These are phyloP conservation scores for Petrocephalus microphthalmus DNA, from an alignment of 2,113 vertebrate species.

Conservation along the genomic window DNA sequence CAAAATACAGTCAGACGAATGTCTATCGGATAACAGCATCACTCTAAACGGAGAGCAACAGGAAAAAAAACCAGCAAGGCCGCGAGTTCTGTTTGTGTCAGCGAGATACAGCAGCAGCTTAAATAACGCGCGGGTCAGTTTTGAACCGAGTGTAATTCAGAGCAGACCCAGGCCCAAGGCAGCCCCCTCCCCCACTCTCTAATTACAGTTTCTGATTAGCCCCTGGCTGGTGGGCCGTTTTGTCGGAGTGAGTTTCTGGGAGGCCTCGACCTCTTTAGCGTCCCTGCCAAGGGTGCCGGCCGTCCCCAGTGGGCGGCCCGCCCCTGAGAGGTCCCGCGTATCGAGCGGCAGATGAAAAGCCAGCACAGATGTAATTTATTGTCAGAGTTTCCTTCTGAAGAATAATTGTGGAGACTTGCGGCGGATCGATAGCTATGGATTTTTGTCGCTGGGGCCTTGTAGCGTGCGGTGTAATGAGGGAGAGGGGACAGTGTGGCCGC, in stretches of 20 bases:
- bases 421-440: constrained; percentile 95
- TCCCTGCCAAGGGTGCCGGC: constrained; percentile 75
- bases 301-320: constrained; percentile 72
- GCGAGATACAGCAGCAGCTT: not conserved
- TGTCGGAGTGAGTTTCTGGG: constrained; percentile 43
- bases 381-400: constrained; percentile 96
- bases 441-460: constrained; percentile 96
- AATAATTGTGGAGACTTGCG: constrained; percentile 98
- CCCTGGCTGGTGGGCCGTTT: not conserved
- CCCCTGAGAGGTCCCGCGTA: constrained; percentile 76
- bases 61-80: not conserved
- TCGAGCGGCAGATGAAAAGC: constrained; percentile 96
- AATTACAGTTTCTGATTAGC: constrained; percentile 17
- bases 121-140: not conserved
- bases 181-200: not conserved
- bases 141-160: not conserved
- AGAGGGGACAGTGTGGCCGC: constrained; percentile 77
- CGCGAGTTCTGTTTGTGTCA: not conserved
- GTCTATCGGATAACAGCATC: not conserved
- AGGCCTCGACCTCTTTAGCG: constrained; percentile 69
- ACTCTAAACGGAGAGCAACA: not conserved
- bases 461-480: constrained; percentile 92
- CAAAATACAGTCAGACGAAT: constrained; percentile 5
- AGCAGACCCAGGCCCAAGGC: not conserved
- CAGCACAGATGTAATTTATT: constrained; percentile 97